A percentile compares a stretch with the other conserved stretches of the same genome.
Conservation (phyloP, 2,113 vertebrate genomes). For the Nycticryphes semicollaris region DNA sequence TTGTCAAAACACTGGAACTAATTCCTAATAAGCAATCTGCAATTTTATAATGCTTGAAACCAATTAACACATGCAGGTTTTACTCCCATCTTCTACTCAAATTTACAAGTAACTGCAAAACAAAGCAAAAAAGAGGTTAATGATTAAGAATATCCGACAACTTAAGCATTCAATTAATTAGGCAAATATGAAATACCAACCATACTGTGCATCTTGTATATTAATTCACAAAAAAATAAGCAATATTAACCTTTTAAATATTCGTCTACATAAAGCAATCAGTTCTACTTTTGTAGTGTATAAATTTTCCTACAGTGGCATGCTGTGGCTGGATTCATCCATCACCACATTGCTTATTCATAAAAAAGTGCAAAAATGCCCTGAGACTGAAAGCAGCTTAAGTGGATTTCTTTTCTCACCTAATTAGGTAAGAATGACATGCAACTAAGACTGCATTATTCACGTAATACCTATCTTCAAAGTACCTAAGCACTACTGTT, state of each 20-base stretch:
- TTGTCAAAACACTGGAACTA: not conserved
- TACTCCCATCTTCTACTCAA: not conserved
- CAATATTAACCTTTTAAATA: not conserved
- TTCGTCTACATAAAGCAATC: not conserved
- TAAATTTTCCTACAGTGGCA: not conserved
- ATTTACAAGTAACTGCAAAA: not conserved
- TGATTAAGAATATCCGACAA: not conserved
- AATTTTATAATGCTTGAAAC: not conserved
- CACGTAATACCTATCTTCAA: constrained; percentile 6
- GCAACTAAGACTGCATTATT: not conserved
- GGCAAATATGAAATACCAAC: not conserved
- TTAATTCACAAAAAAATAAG: not conserved
- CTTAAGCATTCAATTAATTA: not conserved
- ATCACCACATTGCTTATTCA: not conserved
- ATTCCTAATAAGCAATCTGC: not conserved
- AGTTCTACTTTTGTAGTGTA: not conserved
- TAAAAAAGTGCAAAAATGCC: not conserved
- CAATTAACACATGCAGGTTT: not conserved
- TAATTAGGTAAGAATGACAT: not conserved
- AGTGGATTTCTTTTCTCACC: not conserved
- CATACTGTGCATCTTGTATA: not conserved
- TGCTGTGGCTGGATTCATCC: not conserved
- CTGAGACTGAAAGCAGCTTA: not conserved
- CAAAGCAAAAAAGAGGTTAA: not conserved
- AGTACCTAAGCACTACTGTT: not conserved